A percentile compares a stretch with the other conserved stretches of the same genome.
phyloP scores from a whole-genome alignment of 2,113 vertebrate species.

The Pandion haliaetus region DNA sequence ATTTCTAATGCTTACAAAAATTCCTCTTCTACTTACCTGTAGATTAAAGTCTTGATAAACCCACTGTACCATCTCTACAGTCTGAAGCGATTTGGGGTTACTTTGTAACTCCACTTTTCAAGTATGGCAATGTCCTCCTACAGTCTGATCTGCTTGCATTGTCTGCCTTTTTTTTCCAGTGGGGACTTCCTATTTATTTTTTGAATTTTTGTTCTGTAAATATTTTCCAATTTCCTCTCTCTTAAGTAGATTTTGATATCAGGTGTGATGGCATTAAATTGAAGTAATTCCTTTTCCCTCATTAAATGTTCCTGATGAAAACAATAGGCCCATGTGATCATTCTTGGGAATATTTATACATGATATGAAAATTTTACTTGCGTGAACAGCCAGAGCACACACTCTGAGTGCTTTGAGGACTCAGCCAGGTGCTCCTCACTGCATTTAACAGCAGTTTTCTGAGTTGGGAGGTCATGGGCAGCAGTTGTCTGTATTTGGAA shows the following conservation, averaged over 20 bases:
- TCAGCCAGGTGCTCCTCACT: background rate
- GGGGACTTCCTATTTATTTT: background rate
- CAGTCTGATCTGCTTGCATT: background rate
- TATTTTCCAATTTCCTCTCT: background rate
- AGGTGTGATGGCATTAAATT: background rate
- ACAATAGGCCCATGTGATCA: background rate
- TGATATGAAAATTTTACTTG: background rate
- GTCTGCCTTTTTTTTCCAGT: background rate
- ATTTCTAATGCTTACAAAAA: background rate
- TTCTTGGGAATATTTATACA: background rate
- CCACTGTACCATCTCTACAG: background rate
- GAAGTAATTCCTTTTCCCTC: background rate
- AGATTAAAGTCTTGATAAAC: background rate
- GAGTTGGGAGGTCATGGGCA: background rate
- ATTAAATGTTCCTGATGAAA: background rate
- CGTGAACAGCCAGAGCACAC: background rate
- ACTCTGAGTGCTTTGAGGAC: background rate
- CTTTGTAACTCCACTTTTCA: background rate
- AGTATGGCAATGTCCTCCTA: background rate
- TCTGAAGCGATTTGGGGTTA: background rate
- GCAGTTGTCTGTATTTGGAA: background rate
- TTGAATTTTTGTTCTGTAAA: background rate
- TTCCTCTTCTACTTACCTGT: background rate
- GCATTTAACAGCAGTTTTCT: background rate
- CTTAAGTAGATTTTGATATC: background rate